Evolutionary conservation across 2,888 invertebrate species (phyloP).

Genomic region (Linyphia triangularis): DNA sequence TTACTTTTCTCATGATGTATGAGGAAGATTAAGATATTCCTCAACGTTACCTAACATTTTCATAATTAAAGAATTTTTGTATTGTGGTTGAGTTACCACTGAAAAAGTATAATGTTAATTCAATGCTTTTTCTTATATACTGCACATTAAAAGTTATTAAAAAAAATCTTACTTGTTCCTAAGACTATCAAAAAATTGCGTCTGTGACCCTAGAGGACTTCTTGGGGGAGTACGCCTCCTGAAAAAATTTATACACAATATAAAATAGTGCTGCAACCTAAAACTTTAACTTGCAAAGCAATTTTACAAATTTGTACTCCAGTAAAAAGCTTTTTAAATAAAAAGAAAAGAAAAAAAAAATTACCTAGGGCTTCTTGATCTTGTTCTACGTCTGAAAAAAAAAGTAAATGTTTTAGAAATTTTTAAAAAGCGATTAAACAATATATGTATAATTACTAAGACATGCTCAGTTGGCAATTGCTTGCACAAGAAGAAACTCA

Average conservation of each 20-base stretch:
- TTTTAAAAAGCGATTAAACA: too few relatives aligned
- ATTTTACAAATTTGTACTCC: too few relatives aligned
- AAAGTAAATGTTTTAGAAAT: neutral
- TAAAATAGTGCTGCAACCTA: neutral
- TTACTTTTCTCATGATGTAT: too few relatives aligned
- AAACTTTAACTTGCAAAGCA: neutral
- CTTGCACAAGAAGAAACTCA: neutral
- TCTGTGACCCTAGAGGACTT: conserved; percentile 61
- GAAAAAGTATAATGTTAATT: too few relatives aligned
- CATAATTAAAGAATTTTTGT: too few relatives aligned
- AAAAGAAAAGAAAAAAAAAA: neutral
- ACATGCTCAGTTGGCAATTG: too few relatives aligned
- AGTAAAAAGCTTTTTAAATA: neutral
- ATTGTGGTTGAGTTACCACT: too few relatives aligned
- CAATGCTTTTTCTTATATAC: too few relatives aligned
- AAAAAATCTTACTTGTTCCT: conserved; percentile 59
- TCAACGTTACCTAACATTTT: too few relatives aligned
- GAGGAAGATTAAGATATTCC: too few relatives aligned
- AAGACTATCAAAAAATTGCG: conserved; percentile 68
- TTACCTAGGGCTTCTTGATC: conserved; percentile 63
- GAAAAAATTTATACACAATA: conserved; percentile 38
- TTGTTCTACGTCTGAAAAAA: conserved; percentile 42
- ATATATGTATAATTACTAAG: too few relatives aligned
- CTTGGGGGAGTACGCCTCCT: conserved; percentile 62
- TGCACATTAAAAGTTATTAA: too few relatives aligned